phyloP scores from a whole-genome alignment of 2,888 invertebrate genomes.

The Gibbula magus region DNA sequence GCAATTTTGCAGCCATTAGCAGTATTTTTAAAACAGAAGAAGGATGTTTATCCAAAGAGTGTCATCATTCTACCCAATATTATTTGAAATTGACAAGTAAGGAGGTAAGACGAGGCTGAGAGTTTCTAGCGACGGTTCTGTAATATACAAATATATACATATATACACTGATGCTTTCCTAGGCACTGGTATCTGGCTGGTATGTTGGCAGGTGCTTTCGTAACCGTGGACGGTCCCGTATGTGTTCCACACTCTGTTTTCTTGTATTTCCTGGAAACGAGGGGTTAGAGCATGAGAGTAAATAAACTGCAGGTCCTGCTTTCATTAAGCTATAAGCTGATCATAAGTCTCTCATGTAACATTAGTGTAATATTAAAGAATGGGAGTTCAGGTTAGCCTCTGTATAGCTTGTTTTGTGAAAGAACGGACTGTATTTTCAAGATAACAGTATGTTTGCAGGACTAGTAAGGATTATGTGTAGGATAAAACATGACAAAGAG shows the following conservation, averaged over 20 bases:
- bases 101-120: not conserved
- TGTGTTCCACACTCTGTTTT: slow-evolving; percentile 67
- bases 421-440: too few relatives aligned
- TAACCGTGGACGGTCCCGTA: slow-evolving; percentile 64
- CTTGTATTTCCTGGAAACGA: slow-evolving; percentile 61
- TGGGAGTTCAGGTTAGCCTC: not conserved
- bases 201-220: slow-evolving; percentile 54
- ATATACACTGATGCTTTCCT: slow-evolving; percentile 3
- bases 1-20: too few relatives aligned
- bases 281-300: not conserved
- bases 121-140: not conserved
- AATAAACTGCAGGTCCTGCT: not conserved
- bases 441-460: too few relatives aligned
- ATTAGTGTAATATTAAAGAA: too few relatives aligned
- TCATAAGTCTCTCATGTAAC: too few relatives aligned
- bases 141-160: too few relatives aligned
- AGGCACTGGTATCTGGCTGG: slow-evolving; percentile 56
- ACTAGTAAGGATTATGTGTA: too few relatives aligned
- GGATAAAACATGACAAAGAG: too few relatives aligned
- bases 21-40: too few relatives aligned
- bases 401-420: too few relatives aligned
- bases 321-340: not conserved
- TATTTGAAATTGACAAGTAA: not conserved
- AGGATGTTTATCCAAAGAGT: too few relatives aligned
- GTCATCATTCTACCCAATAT: too few relatives aligned